Conservation (phyloP, 2,113 vertebrate genomes). For the Melospiza georgiana region DNA sequence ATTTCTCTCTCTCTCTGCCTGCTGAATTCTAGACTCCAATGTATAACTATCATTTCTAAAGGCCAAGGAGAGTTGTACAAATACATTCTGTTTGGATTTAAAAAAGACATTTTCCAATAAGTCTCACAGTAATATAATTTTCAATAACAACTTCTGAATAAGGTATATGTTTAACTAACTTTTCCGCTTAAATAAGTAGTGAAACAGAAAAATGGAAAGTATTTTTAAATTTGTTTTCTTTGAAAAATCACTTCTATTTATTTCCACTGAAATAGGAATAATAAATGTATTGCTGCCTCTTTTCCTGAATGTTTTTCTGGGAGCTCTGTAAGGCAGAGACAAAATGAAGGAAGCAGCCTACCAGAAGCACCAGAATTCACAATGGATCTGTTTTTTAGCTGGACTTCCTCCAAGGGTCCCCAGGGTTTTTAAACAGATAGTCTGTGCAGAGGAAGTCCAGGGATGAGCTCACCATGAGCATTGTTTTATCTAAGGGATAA, state of each 20-base stretch:
- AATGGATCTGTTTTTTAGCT: conserved; percentile 45
- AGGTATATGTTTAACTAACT: neutral
- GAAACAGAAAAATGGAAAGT: neutral
- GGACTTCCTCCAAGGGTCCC: conserved; percentile 56
- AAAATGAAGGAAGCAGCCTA: conserved; percentile 30
- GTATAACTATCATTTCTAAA: conserved; percentile 99
- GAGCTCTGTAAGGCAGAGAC: neutral
- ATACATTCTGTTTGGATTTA: conserved; percentile 87
- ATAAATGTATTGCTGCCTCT: neutral
- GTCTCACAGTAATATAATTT: neutral
- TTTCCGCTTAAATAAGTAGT: neutral
- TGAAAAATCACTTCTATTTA: neutral
- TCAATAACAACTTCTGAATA: neutral
- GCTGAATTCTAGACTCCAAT: conserved; percentile 90
- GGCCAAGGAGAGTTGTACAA: conserved; percentile 97
- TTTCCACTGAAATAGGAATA: neutral
- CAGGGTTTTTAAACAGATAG: conserved; percentile 55
- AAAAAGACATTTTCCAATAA: neutral
- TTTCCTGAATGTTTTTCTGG: conserved; percentile 12
- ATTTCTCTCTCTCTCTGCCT: conserved; percentile 93
- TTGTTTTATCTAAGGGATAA: conserved; percentile 39
- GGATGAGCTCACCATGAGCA: conserved; percentile 45
- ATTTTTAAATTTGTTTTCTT: neutral
- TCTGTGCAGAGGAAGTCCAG: conserved; percentile 50
- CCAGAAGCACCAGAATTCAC: conserved; percentile 15